Evolutionary conservation across 2,797 vertebrate species (phyloP), one percentile per base, ranked within the genome.

Genomic region (Epinephelus awoara): DNA sequence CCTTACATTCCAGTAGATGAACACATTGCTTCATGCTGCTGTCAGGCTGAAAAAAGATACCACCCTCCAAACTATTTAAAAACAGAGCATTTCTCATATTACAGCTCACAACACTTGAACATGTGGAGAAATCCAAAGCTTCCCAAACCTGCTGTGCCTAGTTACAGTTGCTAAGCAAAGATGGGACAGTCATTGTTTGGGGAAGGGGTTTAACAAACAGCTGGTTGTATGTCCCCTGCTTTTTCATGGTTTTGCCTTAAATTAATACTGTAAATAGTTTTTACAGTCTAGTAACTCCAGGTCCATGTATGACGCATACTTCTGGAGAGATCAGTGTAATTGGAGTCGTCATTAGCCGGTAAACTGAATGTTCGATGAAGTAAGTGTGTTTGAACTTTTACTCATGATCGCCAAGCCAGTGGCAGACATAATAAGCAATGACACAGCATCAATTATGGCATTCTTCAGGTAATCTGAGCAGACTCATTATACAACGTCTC

Each of bases 381-480:
- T n/a, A 19, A 34, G 23, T 7, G 1, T 58, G 19, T 12, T 21
- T 54, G 18, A 21, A 18, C 61, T 50, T 38, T 65, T 50, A 25
- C 6, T 27, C 10, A 12, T 34, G 17, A 55, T 3, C 8, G 8
- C 23, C 8, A 29, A 52, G 5, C 51, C 42, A 25, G n/a, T 38
- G 19, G 12, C 44, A 65, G 46, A 5, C 18, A 21, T n/a, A 29
- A 21, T n/a, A 29, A n/a, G 2, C 23, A 56, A 54, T 23, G 34
- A 25, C 19, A 25, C 14, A n/a, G 23, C 4, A 12, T 55, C 29
- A 75, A 54, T 71, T 58, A 56, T 47, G 62, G 17, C 50, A 74
- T 77, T 79, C 55, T 58, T 49, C 49, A 29, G 38, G 23, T 51
- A 57, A 79, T 79, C 29, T 65, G 63, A 77, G 23, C 63, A 77